Evolutionary conservation across 2,888 invertebrate species (phyloP).

Genomic region (Nebria salina): DNA sequence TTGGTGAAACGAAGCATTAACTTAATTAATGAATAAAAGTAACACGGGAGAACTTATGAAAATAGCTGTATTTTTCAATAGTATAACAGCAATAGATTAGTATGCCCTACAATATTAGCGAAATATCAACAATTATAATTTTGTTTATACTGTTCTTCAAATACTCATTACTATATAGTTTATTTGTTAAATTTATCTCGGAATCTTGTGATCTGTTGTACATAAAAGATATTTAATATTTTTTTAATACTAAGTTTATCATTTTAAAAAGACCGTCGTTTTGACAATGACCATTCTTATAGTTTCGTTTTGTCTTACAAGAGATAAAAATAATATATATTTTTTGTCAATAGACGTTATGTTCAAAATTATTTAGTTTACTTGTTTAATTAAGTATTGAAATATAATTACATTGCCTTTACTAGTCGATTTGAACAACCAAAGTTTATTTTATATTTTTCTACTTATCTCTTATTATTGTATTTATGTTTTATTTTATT

Average conservation of each 20-base stretch:
- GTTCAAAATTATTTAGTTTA: conserved; percentile 42
- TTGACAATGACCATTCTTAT: conserved; percentile 7
- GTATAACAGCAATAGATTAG: conserved; percentile 20
- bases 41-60: background rate
- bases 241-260: conserved; percentile 23
- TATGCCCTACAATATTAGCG: conserved; percentile 27
- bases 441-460: conserved; percentile 56
- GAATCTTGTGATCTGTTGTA: conserved; percentile 43
- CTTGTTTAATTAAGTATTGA: conserved; percentile 34
- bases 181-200: conserved; percentile 30
- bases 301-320: conserved; percentile 12
- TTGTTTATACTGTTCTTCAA: conserved; percentile 30
- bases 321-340: conserved; percentile 34
- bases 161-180: conserved; percentile 44
- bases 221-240: conserved; percentile 35
- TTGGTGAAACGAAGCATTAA: too few relatives aligned
- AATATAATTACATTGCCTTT: conserved; percentile 50
- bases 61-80: conserved; percentile 13
- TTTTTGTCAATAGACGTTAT: conserved; percentile 30
- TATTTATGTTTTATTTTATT: conserved; percentile 22
- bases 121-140: conserved; percentile 30
- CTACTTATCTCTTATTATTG: conserved; percentile 19
- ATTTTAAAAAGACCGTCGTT: conserved; percentile 30
- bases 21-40: background rate
- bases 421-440: conserved; percentile 63